phyloP scores from a whole-genome alignment of 2,113 vertebrate genomes.

The Prochilodus magdalenae region DNA sequence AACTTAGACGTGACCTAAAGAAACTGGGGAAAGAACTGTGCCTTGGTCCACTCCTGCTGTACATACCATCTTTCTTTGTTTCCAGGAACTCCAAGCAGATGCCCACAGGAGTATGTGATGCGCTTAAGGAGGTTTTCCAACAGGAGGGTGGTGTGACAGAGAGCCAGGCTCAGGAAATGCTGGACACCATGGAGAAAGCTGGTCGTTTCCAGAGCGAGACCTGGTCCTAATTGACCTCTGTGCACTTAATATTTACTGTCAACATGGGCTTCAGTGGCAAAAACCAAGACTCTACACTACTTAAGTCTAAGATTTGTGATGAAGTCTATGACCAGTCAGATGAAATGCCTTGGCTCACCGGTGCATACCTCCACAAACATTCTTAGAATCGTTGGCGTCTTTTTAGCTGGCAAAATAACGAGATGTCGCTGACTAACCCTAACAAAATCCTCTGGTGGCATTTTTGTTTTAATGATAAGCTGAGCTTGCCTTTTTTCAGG shows the following conservation, averaged over 20 bases:
- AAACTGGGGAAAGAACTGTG: no score
- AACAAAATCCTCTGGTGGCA: background rate
- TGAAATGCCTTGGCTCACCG: no score
- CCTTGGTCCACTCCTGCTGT: no score
- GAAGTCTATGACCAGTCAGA: no score
- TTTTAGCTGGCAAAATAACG: background rate
- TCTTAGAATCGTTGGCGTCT: no score
- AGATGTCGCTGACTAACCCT: background rate
- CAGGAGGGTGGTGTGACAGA: conserved; percentile 79
- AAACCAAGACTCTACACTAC: background rate
- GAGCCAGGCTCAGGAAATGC: conserved; percentile 76
- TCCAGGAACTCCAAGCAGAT: conserved; percentile 89
- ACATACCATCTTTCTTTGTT: background rate
- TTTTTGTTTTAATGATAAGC: background rate
- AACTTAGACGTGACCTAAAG: no score
- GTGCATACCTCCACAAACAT: no score
- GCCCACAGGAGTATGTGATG: conserved; percentile 81
- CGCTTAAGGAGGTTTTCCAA: conserved; percentile 79
- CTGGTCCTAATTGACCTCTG: conserved; percentile 82
- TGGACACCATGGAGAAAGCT: conserved; percentile 79
- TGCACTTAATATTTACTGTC: background rate
- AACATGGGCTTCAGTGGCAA: background rate
- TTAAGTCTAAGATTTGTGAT: no score
- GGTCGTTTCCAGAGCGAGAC: conserved; percentile 91
- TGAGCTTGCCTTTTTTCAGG: no score